Conservation (phyloP, 2,888 invertebrate genomes). For the Caenorhabditis sulstoni region DNA sequence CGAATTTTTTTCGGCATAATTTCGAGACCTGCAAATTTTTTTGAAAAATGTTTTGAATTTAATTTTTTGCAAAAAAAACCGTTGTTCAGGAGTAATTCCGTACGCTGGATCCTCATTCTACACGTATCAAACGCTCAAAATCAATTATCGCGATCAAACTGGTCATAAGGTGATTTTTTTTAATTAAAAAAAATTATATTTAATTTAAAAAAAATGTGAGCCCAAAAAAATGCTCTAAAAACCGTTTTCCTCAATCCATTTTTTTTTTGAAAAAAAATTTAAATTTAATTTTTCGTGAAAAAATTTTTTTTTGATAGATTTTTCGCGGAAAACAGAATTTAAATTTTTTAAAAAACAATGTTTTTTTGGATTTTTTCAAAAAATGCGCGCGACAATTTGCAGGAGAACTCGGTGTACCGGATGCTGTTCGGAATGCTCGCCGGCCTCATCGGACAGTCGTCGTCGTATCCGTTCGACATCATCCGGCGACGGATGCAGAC, state of each 20-base stretch:
- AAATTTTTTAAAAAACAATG: no score
- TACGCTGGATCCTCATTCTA: slow-evolving; percentile 89
- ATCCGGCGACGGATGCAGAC: slow-evolving; percentile 85
- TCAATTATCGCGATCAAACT: slow-evolving; percentile 84
- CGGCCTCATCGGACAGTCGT: slow-evolving; percentile 93
- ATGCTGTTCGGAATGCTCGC: slow-evolving; percentile 91
- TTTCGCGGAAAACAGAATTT: background rate
- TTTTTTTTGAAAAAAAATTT: background rate
- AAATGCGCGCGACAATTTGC: no score
- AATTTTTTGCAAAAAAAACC: no score
- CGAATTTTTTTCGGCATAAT: no score
- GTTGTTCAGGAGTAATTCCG: slow-evolving; percentile 66
- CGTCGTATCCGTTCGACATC: slow-evolving; percentile 97
- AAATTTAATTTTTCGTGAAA: background rate
- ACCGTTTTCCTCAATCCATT: no score
- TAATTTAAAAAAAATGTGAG: no score
- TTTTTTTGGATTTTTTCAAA: no score
- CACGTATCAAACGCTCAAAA: slow-evolving; percentile 95
- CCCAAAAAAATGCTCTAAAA: background rate
- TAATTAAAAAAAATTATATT: background rate
- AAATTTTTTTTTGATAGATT: background rate
- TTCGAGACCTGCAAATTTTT: no score
- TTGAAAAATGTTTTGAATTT: slow-evolving; percentile 9
- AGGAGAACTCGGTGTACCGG: slow-evolving; percentile 81
- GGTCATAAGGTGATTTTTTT: slow-evolving; percentile 60